Evolutionary conservation across 2,797 vertebrate genomes (phyloP).

Genomic region (Decapterus maruadsi): DNA sequence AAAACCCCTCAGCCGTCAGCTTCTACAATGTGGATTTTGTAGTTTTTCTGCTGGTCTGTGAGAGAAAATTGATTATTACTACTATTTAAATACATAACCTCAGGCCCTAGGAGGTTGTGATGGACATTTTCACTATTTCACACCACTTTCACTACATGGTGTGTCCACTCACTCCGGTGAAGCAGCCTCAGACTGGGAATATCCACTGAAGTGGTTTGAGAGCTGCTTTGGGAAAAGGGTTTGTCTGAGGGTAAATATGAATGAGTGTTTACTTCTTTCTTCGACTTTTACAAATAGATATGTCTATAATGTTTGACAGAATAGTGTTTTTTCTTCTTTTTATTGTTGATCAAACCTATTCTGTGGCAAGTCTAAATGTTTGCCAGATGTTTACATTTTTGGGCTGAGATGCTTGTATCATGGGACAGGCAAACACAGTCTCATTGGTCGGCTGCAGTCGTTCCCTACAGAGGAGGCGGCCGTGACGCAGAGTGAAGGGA

Average conservation of each 20-base stretch:
- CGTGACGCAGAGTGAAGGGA: slow-evolving; percentile 67
- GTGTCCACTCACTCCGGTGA: slow-evolving; percentile 19
- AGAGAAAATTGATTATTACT: neutral
- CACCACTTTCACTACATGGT: too few relatives aligned
- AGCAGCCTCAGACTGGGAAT: slow-evolving; percentile 18
- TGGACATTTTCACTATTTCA: too few relatives aligned
- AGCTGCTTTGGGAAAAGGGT: slow-evolving; percentile 9
- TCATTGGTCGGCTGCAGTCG: slow-evolving; percentile 65
- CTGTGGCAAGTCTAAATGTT: slow-evolving; percentile 80
- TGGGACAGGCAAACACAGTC: slow-evolving; percentile 75
- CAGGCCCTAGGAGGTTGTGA: neutral
- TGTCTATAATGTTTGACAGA: slow-evolving; percentile 11
- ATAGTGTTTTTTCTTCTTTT: slow-evolving; percentile 10
- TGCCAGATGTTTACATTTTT: slow-evolving; percentile 88
- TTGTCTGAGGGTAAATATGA: slow-evolving; percentile 2
- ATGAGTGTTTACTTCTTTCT: slow-evolving; percentile 14
- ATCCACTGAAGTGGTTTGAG: slow-evolving; percentile 15
- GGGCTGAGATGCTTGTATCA: slow-evolving; percentile 76
- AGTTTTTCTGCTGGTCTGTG: too few relatives aligned
- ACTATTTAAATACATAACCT: neutral
- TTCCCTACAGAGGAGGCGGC: slow-evolving; percentile 52
- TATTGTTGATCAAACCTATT: slow-evolving; percentile 56
- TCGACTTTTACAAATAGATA: slow-evolving; percentile 20
- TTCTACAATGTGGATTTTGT: too few relatives aligned
- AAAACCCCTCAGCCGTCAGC: too few relatives aligned